These are phyloP conservation scores for Pocillopora grandis DNA, from an alignment of 92 coral and sea anemone genomes.

Conservation along the genomic window DNA sequence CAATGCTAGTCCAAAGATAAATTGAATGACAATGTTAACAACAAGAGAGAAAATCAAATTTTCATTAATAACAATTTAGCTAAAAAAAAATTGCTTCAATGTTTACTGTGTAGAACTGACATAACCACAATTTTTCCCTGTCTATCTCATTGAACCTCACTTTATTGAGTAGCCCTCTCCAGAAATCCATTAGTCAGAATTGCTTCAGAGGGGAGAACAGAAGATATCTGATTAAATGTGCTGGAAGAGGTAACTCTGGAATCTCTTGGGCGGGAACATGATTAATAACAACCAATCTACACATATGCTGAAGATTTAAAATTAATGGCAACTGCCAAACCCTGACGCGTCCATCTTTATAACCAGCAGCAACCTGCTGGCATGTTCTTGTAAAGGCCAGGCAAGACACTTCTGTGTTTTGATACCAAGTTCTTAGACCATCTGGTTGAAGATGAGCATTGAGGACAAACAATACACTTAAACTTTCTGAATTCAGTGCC, in stretches of 20 bases:
- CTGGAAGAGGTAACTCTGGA: conserved; percentile 78
- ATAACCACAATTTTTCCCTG: too few species aligned
- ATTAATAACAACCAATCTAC: conserved; percentile 75
- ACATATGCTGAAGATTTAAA: conserved; percentile 82
- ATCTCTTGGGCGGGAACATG: conserved; percentile 81
- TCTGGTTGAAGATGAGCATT: conserved; percentile 92
- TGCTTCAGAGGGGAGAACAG: conserved; percentile 86
- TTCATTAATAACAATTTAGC: too few species aligned
- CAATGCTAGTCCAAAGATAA: too few species aligned
- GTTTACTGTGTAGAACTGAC: too few species aligned
- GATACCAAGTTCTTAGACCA: conserved; percentile 89
- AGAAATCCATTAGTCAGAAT: conserved; percentile 7
- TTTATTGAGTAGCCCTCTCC: too few species aligned
- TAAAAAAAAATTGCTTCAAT: too few species aligned
- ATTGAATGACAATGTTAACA: too few species aligned
- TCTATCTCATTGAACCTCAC: too few species aligned
- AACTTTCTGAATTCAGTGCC: conserved; percentile 78
- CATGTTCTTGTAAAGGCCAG: conserved; percentile 91
- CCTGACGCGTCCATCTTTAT: conserved; percentile 85
- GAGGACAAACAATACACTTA: conserved; percentile 67
- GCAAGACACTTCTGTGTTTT: conserved; percentile 89
- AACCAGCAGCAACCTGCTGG: conserved; percentile 90
- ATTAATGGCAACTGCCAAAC: conserved; percentile 84
- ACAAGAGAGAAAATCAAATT: too few species aligned
- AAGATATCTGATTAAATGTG: conserved; percentile 77